Evolutionary conservation across 2,113 vertebrate species (phyloP).

Genomic region (Hydrolagus affinis): DNA sequence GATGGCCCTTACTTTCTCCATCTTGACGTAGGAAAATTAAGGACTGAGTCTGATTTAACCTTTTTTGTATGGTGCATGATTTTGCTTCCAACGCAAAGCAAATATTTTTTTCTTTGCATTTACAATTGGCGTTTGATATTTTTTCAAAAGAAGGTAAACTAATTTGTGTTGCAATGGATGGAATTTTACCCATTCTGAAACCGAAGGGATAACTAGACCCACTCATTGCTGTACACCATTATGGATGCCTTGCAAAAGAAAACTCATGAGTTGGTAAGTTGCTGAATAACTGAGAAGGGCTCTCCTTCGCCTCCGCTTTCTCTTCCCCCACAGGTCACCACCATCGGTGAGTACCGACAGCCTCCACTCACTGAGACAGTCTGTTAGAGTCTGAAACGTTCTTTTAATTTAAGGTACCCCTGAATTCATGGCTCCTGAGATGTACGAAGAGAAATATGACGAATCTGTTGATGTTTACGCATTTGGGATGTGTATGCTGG

Average conservation of each 20-base stretch:
- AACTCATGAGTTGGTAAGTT: slow-evolving; percentile 55
- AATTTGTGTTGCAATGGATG: slow-evolving; percentile 32
- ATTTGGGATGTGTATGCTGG: slow-evolving; percentile 99
- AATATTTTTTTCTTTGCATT: not conserved
- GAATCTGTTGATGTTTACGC: slow-evolving; percentile 97
- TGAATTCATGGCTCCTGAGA: slow-evolving; percentile 99
- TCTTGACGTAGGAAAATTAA: not conserved
- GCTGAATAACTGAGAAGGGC: slow-evolving; percentile 73
- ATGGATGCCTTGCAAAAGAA: slow-evolving; percentile 77
- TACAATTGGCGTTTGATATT: not conserved
- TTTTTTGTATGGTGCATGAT: not conserved
- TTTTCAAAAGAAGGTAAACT: slow-evolving; percentile 26
- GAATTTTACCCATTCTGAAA: slow-evolving; percentile 33
- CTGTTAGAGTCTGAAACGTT: slow-evolving; percentile 78
- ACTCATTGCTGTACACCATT: slow-evolving; percentile 49
- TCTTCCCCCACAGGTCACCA: slow-evolving; percentile 47
- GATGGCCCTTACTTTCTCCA: not conserved
- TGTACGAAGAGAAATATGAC: slow-evolving; percentile 99
- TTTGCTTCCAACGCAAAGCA: too few species aligned
- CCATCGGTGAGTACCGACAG: slow-evolving; percentile 62
- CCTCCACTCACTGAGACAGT: slow-evolving; percentile 70
- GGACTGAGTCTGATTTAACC: not conserved
- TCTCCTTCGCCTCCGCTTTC: slow-evolving; percentile 49
- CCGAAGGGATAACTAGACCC: not conserved
- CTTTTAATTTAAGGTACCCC: slow-evolving; percentile 92